Base-by-base conservation (phyloP, 2,113 vertebrate species). In the Spea bombifrons region DNA sequence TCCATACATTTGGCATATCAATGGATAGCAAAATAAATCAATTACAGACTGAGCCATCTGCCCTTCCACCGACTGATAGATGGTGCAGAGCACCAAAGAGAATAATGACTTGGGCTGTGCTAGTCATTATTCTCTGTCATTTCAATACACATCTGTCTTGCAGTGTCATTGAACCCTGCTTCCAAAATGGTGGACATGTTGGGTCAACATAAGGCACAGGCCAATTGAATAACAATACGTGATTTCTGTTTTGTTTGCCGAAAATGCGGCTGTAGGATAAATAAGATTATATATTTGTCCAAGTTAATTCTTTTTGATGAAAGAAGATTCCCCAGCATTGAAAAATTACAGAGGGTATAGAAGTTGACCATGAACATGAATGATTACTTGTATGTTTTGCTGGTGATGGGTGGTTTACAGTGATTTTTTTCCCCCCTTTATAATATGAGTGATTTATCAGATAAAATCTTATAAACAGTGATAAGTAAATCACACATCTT, bases 41-140 rank as follows among this genome's bases (percentile, higher is more conserved):
- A 82, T 84, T 85, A 82, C 82, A 85, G 66, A 81, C 83, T 69
- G 80, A 64, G 71, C 75, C 83, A 82, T 82, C 71, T 83, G 73
- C 66, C 78, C 84, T 75, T 80, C 82, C 81, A 68, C 83, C 84
- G 85, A 84, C 84, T 85, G 85, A 83, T 78, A 84, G 70, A 66
- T 49, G 77, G 63, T 59, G 48, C 49, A 15, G 8, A 30, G 49
- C 69, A 9, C 59, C 69, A 72, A 66, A 72, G 15, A 49, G 82
- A 85, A 78, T 87, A 85, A 84, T 84, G 82, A 81, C 43, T 83
- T 85, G 81, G 50, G 71, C 78, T 46, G 71, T 80, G 63, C 79
- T 83, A 83, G 63, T 83, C 85, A 84, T 86, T 83, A 78, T 83
- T 87, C 84, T 84, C 66, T 87, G 81, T 84, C 84, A 85, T 76